Evolutionary conservation across 2,888 invertebrate genomes (phyloP).

Genomic region (Thysanoteuthis rhombus): DNA sequence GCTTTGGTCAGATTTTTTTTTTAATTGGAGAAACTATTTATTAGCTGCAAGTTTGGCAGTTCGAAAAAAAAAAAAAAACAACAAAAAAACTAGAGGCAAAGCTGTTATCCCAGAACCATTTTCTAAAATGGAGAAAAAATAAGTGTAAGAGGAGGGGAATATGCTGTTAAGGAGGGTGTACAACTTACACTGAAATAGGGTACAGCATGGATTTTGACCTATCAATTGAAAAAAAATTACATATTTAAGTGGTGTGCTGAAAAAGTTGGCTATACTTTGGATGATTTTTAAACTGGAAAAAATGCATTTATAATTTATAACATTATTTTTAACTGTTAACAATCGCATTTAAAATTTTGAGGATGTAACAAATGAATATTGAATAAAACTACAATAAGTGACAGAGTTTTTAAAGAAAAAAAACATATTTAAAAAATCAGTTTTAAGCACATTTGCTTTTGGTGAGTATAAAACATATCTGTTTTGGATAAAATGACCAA

Average conservation of each 20-base stretch:
- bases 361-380: neutral
- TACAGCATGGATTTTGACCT: slow-evolving; percentile 12
- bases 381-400: neutral
- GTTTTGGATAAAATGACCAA: too few relatives aligned
- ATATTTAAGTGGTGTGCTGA: slow-evolving; percentile 12
- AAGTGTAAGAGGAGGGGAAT: neutral
- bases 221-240: neutral
- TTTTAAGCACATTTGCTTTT: too few relatives aligned
- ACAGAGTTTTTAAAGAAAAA: neutral
- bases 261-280: neutral
- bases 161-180: neutral
- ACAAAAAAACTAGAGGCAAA: neutral
- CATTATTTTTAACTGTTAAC: slow-evolving; percentile 14
- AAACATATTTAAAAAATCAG: too few relatives aligned
- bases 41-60: neutral
- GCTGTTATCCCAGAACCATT: neutral
- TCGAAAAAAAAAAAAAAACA: neutral
- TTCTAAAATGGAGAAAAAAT: neutral
- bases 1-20: neutral
- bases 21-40: neutral
- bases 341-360: neutral
- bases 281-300: neutral
- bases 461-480: too few relatives aligned
- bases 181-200: neutral
- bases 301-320: neutral